Evolutionary conservation across 1,140 invertebrate species (phyloP), one percentile per base, ranked within the genome.

Genomic region (Pogonognathellus flavescens): DNA sequence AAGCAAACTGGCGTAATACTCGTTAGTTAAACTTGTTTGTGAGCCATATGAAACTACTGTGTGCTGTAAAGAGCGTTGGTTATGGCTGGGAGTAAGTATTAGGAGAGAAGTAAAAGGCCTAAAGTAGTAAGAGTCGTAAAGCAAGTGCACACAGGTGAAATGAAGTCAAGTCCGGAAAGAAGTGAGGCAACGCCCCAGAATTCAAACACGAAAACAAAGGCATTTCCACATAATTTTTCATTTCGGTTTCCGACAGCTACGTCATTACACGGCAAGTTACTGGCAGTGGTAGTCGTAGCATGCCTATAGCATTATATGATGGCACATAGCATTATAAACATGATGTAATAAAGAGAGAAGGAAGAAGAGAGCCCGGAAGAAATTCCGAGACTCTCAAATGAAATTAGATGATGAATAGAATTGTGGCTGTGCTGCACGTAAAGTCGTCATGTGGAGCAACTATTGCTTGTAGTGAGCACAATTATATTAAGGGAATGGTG

Each of bases 121-220:
- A 3, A 41, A 41, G 31, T 41, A 41, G 31, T 41, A 6, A 41
- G 31, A 41, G 31, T 41, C 31, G 31, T 41, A 41, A 41, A 41
- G 31, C 6, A 41, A 41, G 31, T 41, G 22, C 25, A 25, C 13
- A 14, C 62, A 31, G 62, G 62, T 66, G 62, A 20, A 25, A 31
- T 66, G 14, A 66, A 14, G 70, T 76, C 41, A 41, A 57, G 70
- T 76, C 41, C 80, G 80, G 80, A 81, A 81, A 52, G 50, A 52
- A 81, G 55, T 25, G 50, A 81, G 80, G 50, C 80, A 81, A 81
- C 80, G 80, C 80, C 80, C 62, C 52, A 16, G 80, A 57, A 57
- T 81, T 81, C 18, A 81, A 81, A 81, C 80, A 81, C 20, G 80
- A 81, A 81, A 81, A 81, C 80, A 81, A 81, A 76, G 55, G 55